Evolutionary conservation across 2,888 invertebrate species (phyloP).

Genomic region (Smittia sp.): DNA sequence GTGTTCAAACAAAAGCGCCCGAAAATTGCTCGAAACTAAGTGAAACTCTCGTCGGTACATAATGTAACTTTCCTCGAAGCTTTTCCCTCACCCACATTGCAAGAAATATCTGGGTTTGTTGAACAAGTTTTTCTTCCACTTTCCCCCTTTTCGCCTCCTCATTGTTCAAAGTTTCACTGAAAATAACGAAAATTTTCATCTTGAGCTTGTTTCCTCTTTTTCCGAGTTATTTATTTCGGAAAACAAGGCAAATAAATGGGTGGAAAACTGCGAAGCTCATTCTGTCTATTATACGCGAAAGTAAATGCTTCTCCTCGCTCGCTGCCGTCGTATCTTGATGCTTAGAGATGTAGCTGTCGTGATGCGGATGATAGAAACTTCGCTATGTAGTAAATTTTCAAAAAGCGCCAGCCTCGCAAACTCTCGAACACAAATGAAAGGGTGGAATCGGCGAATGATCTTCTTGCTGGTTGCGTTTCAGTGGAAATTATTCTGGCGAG

Average conservation of each 20-base stretch:
- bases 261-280: conserved; percentile 12
- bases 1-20: neutral
- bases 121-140: conserved; percentile 7
- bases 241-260: neutral
- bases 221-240: conserved; percentile 6
- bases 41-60: neutral
- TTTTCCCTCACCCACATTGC: conserved; percentile 8
- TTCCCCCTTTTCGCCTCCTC: neutral
- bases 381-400: neutral
- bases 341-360: conserved; percentile 3
- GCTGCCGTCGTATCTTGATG: neutral
- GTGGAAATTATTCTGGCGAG: neutral
- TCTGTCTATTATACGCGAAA: conserved; percentile 6
- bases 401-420: neutral
- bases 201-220: conserved; percentile 8
- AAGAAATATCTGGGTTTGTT: conserved; percentile 24
- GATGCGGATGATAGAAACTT: conserved; percentile 5
- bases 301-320: neutral
- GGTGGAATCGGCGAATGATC: neutral
- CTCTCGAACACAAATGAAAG: neutral
- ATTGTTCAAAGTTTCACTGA: conserved; percentile 1
- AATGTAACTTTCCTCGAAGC: neutral
- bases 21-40: too few relatives aligned
- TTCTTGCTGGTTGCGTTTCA: conserved; percentile 9
- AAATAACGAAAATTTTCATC: conserved; percentile 12